Base-by-base conservation (phyloP, 2,797 vertebrate genomes). In the Bryconaethiops microstoma region DNA sequence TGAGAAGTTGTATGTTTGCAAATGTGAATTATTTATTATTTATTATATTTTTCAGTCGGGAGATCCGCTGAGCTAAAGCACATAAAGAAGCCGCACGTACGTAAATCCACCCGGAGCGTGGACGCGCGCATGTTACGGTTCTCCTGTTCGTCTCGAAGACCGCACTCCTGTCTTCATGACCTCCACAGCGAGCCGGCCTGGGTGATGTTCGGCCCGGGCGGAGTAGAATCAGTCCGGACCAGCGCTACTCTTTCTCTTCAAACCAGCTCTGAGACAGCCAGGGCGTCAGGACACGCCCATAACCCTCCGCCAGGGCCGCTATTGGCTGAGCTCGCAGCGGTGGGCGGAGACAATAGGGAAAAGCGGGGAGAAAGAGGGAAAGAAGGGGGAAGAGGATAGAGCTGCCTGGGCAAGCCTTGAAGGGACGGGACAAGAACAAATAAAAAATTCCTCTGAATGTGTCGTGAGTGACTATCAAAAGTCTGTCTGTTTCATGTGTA, bases 271-370 rank as follows among this genome's bases (percentile, higher is more conserved):
- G 85, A 86, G 85, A 86, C 82, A 89, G 90, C 83, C 84, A 78
- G 83, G 14, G 74, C 74, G 23, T 8, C 19, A 77, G 83, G 79
- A 90, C 91, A 88, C 94, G 17, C 93, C 93, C 72, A 79, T 60
- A 64, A 3, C 4, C 35, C 64, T 29, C 64, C 64, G n/a, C 0
- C 64, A 10, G 65, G 5, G 0, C 88, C n/a, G 74, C 67, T 85
- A 95, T 95, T 94, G 94, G 94, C 82, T 82, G 81, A 76, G 52
- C 35, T 25, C 71, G 71, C 75, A 83, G 86, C 60, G 69, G 79
- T 81, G 76, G 75, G 83, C 59, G 55, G 81, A 79, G 73, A 80
- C 69, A 74, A 79, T 50, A 65, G 59, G 57, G 76, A 14, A 60
- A 79, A 4, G 69, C 57, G 65, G n/a, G 72, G 84, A 14, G 29